Conservation (phyloP, 2,797 vertebrate species). For the Nannoperca australis region DNA sequence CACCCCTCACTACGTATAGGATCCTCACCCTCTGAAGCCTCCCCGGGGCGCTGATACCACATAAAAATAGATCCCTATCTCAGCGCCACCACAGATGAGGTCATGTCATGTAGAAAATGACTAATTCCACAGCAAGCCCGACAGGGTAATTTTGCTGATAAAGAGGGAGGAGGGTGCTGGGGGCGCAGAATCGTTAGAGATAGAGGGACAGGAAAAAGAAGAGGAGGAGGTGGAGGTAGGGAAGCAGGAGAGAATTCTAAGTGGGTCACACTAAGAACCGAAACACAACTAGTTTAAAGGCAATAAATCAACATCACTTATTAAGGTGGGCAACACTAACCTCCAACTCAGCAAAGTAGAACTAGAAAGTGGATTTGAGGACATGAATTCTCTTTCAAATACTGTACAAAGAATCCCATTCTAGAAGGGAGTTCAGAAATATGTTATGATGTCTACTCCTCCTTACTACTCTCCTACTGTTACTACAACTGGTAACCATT, state of each 20-base stretch:
- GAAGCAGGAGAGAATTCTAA: constrained; percentile 72
- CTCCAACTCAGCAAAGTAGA: constrained; percentile 70
- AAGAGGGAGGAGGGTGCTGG: constrained; percentile 71
- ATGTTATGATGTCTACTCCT: constrained; percentile 18
- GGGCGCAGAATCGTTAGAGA: constrained; percentile 63
- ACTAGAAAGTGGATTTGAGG: constrained; percentile 56
- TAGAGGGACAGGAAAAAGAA: constrained; percentile 63
- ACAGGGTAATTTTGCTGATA: constrained; percentile 84
- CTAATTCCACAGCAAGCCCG: constrained; percentile 77
- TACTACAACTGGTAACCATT: constrained; percentile 34
- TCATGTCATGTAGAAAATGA: constrained; percentile 84
- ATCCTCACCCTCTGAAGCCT: constrained; percentile 80
- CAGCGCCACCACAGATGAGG: constrained; percentile 80
- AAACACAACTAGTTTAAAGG: constrained; percentile 77
- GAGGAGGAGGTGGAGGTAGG: constrained; percentile 61
- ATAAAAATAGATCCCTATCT: constrained; percentile 84
- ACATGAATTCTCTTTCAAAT: constrained; percentile 40
- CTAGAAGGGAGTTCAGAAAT: constrained; percentile 18
- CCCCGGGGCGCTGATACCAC: constrained; percentile 78
- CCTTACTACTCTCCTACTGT: constrained; percentile 33
- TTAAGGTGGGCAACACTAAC: constrained; percentile 67
- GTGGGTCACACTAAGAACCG: constrained; percentile 79
- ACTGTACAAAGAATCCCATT: constrained; percentile 22
- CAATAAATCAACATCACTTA: constrained; percentile 80
- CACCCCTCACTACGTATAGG: constrained; percentile 80